Evolutionary conservation across 2,888 invertebrate genomes (phyloP), one percentile per base, ranked within the genome.

Genomic region (Agonopterix heracliana): DNA sequence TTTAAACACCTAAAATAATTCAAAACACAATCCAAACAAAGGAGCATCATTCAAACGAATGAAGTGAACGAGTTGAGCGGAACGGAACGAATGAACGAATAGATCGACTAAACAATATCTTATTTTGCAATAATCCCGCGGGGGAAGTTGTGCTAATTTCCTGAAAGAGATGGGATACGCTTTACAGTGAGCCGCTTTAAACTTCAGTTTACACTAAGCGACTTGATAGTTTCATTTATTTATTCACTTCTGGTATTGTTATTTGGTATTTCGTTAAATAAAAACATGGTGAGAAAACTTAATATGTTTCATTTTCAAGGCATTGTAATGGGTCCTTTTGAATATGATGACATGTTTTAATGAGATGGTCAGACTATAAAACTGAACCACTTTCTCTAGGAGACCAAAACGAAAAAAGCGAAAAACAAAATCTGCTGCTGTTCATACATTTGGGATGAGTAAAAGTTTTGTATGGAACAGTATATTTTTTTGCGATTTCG

Each of bases 41-140:
- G 79, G 72, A 67, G 70, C 70, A 77, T 75, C 77, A 74, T 78
- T 79, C 77, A 72, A 76, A 77, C 66, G 72, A 74, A 74, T 66
- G 71, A 74, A 67, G 51, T 47, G 54, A 51, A 54, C 26, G 26
- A 26, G 26, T 26, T 26, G 26, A 26, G 26, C 26, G 26, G 26
- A 26, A 26, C 26, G 26, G 26, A 26, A 26, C 50, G 50, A 53
- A 71, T 71, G 72, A 78, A 74, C 76, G 79, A 75, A 77, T 74
- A 80, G 82, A 82, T 84, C 75, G 80, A 73, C 76, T 81, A 77
- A 84, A 86, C 84, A 86, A 87, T 86, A 86, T 87, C 87, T 87
- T 86, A 84, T 85, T 85, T 85, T 74, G 79, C 79, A 76, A 83
- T 85, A 84, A 84, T 84, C 85, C 84, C 69, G 69, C 71, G 74